Conservation (phyloP, 2,113 vertebrate species). For the Mustela lutreola region DNA sequence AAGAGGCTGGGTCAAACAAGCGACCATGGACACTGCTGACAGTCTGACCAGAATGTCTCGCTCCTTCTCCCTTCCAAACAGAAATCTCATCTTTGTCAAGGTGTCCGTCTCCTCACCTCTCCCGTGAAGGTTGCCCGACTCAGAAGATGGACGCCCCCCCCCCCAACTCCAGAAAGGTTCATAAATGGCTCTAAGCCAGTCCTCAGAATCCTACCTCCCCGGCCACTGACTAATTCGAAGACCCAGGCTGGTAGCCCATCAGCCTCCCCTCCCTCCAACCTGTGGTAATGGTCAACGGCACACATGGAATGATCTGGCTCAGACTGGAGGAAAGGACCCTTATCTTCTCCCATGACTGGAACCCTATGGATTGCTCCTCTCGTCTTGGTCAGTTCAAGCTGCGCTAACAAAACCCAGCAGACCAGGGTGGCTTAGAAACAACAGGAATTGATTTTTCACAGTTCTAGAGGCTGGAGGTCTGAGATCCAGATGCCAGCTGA, state of each 20-base stretch:
- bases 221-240: not conserved
- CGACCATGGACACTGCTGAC: not conserved
- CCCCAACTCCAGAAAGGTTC: not conserved
- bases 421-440: not conserved
- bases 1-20: not conserved
- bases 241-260: not conserved
- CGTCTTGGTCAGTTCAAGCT: not conserved
- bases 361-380: not conserved
- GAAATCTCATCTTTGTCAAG: not conserved
- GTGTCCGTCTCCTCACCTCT: not conserved
- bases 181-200: not conserved
- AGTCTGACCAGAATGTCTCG: not conserved
- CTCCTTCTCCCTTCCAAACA: not conserved
- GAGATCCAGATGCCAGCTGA: not conserved
- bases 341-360: not conserved
- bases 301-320: not conserved
- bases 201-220: not conserved
- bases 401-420: not conserved
- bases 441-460: not conserved
- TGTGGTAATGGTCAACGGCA: not conserved
- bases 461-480: not conserved
- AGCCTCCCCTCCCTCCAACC: not conserved
- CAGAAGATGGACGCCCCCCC: not conserved
- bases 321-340: not conserved
- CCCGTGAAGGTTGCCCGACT: not conserved